phyloP scores from a whole-genome alignment of 2,888 invertebrate genomes.

The Ormia ochracea region DNA sequence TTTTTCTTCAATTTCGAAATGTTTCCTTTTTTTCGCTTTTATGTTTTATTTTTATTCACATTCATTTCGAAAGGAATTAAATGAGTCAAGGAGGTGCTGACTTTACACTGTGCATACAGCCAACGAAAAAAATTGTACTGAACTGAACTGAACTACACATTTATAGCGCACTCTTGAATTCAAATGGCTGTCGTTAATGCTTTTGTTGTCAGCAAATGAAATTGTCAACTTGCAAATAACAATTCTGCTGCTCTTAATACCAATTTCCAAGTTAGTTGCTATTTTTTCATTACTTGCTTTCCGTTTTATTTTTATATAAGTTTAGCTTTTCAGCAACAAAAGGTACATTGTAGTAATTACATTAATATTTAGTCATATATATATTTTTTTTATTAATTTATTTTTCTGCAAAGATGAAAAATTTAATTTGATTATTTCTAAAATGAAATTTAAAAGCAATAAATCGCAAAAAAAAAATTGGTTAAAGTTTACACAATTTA shows the following conservation, averaged over 20 bases:
- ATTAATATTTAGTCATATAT: too few species aligned
- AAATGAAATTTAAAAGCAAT: neutral
- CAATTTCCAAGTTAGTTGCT: constrained; percentile 46
- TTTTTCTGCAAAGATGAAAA: neutral
- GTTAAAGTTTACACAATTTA: constrained; percentile 17
- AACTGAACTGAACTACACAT: constrained; percentile 30
- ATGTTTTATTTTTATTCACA: constrained; percentile 33
- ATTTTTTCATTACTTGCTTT: neutral
- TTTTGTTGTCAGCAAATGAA: constrained; percentile 62
- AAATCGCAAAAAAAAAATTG: neutral
- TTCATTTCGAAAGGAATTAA: constrained; percentile 46
- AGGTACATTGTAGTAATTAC: constrained; percentile 43
- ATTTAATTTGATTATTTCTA: neutral
- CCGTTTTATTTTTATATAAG: neutral
- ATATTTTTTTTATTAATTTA: neutral
- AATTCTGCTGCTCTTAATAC: constrained; percentile 37
- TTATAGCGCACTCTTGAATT: constrained; percentile 52
- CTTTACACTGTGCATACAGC: constrained; percentile 9
- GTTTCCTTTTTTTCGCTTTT: constrained; percentile 11
- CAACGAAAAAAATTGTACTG: neutral
- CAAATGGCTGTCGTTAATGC: constrained; percentile 61
- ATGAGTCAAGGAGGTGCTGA: constrained; percentile 56
- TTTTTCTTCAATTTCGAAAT: constrained; percentile 60
- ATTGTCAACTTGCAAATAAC: constrained; percentile 53
- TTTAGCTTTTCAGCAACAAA: constrained; percentile 33